A percentile compares a stretch with the other conserved stretches of the same genome.
Conservation (phyloP, 1,140 invertebrate genomes). For the Orius laevigatus region DNA sequence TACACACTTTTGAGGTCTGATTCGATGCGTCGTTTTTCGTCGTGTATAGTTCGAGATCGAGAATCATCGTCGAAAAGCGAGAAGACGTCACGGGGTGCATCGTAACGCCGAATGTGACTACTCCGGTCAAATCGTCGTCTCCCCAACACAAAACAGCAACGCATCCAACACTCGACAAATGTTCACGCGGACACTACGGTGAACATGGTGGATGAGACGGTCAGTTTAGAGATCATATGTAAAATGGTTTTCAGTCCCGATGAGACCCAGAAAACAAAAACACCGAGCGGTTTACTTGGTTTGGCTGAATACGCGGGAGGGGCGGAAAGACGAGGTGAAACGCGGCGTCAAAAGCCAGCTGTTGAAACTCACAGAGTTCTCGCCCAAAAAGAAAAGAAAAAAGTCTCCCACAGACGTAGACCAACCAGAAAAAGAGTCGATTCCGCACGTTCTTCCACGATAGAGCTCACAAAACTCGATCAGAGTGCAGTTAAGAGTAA, state of each 20-base stretch:
- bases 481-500: too few relatives aligned
- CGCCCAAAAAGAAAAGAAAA: neutral
- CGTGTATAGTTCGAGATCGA: constrained; percentile 54
- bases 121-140: constrained; percentile 26
- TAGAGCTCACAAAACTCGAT: neutral
- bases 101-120: constrained; percentile 40
- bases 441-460: neutral
- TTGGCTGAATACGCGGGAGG: neutral
- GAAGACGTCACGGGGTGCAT: constrained; percentile 60
- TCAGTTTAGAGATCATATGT: neutral
- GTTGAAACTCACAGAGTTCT: too few relatives aligned
- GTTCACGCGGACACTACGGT: constrained; percentile 32
- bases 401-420: neutral
- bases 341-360: too few relatives aligned
- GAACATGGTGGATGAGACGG: too few relatives aligned
- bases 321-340: constrained; percentile 6
- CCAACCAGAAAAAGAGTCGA: neutral
- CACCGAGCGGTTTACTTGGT: constrained; percentile 5
- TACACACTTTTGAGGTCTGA: constrained; percentile 27
- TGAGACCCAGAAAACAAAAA: constrained; percentile 2
- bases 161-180: constrained; percentile 24
- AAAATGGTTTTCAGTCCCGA: neutral
- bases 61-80: constrained; percentile 65
- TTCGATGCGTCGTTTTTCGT: constrained; percentile 43
- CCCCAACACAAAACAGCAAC: neutral